These are phyloP conservation scores for Mythimna impura DNA, from an alignment of 2,888 invertebrate genomes.

Conservation along the genomic window DNA sequence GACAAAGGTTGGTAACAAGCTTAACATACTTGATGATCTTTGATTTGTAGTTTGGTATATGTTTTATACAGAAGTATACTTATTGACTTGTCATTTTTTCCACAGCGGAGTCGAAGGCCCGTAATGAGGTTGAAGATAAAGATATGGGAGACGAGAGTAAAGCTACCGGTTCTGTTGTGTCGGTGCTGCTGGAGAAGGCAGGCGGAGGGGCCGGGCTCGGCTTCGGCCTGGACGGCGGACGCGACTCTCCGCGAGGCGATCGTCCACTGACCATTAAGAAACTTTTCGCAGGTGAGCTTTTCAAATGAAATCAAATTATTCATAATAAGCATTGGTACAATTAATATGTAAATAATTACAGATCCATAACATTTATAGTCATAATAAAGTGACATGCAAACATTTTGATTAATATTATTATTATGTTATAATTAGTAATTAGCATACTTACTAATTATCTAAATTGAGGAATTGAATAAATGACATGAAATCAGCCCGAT, in stretches of 20 bases:
- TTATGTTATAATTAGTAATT: no score
- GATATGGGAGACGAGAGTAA: slow-evolving; percentile 59
- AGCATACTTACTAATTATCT: no score
- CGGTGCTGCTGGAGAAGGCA: slow-evolving; percentile 89
- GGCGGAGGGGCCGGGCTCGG: slow-evolving; percentile 96
- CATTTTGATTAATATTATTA: no score
- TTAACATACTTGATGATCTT: slow-evolving; percentile 15
- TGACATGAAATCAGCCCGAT: no score
- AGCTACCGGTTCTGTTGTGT: slow-evolving; percentile 78
- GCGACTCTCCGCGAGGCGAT: slow-evolving; percentile 97
- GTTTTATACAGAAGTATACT: not conserved
- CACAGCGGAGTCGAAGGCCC: slow-evolving; percentile 86
- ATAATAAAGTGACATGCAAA: no score
- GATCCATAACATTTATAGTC: no score
- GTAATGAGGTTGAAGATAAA: slow-evolving; percentile 66
- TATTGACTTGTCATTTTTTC: slow-evolving; percentile 28
- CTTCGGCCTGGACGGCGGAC: slow-evolving; percentile 98
- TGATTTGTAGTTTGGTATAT: not conserved
- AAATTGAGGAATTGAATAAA: no score
- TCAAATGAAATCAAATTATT: not conserved
- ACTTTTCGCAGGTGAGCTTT: slow-evolving; percentile 95
- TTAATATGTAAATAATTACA: no score
- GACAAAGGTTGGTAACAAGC: slow-evolving; percentile 78
- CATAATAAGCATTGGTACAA: no score
- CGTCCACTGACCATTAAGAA: slow-evolving; percentile 97